A percentile compares a stretch with the other conserved stretches of the same genome.
Evolutionary conservation across 2,113 vertebrate species (phyloP).

Genomic region (Hippocampus barbouri): DNA sequence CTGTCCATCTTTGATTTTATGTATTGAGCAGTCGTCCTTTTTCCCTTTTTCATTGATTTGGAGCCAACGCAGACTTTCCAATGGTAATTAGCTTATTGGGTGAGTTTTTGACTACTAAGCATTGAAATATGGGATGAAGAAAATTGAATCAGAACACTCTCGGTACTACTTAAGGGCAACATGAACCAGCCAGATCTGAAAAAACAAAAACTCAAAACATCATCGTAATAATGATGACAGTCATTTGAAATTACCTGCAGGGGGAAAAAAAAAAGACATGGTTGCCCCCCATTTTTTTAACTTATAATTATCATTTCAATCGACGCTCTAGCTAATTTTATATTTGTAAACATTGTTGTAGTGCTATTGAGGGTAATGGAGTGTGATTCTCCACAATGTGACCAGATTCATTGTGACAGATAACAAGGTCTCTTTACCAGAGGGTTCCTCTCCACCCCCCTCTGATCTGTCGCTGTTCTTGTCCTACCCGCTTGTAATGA

Average conservation of each 20-base stretch:
- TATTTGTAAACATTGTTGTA: slow-evolving; percentile 5
- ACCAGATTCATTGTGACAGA: slow-evolving; percentile 28
- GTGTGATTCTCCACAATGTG: slow-evolving; percentile 6
- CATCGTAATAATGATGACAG: too few relatives aligned
- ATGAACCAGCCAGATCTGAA: too few relatives aligned
- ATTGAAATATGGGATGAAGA: too few relatives aligned
- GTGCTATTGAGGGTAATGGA: slow-evolving; percentile 3
- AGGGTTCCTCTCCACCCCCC: not conserved
- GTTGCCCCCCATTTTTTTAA: too few relatives aligned
- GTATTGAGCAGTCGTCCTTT: not conserved
- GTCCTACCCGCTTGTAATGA: not conserved
- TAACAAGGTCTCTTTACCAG: slow-evolving; percentile 13
- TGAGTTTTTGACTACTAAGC: too few relatives aligned
- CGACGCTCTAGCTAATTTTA: not conserved
- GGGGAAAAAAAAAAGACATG: too few relatives aligned
- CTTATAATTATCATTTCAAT: not conserved
- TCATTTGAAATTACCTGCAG: too few relatives aligned
- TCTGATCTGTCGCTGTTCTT: slow-evolving; percentile 10
- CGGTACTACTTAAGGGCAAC: too few relatives aligned
- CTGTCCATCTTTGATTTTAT: not conserved
- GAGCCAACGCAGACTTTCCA: not conserved
- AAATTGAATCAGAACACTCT: too few relatives aligned
- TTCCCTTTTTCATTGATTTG: not conserved
- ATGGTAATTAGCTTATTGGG: not conserved
- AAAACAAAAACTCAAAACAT: too few relatives aligned